Conservation (phyloP, 1,140 invertebrate species). For the Drosophila insularis region DNA sequence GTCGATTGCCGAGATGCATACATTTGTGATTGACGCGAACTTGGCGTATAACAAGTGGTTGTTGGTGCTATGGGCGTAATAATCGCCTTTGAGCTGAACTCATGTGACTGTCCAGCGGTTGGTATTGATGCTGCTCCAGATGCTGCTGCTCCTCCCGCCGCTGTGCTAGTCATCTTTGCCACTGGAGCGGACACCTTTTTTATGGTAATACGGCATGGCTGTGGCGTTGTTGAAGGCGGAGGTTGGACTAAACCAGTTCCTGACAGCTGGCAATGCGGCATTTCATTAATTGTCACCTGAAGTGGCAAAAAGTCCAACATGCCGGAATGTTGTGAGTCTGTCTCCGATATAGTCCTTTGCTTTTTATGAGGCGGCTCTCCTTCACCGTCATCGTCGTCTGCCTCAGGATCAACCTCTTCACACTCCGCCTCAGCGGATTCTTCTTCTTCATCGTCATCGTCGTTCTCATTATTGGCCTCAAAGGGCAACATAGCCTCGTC, state of each 20-base stretch:
- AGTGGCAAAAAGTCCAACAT: constrained; percentile 63
- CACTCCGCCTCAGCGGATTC: constrained; percentile 26
- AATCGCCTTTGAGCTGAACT: constrained; percentile 66
- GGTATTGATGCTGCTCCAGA: background rate
- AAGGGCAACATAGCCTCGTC: constrained; percentile 50
- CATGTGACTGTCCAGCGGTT: constrained; percentile 23
- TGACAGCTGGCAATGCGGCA: constrained; percentile 39
- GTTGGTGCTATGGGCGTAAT: constrained; percentile 58
- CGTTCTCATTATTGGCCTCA: constrained; percentile 13
- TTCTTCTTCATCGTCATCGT: constrained; percentile 29
- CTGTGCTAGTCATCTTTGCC: constrained; percentile 19
- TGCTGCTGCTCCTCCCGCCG: background rate
- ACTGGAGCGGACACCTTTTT: constrained; percentile 57
- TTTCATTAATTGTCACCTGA: constrained; percentile 68
- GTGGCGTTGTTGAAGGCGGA: constrained; percentile 23
- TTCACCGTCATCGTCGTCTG: constrained; percentile 13
- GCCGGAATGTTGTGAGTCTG: constrained; percentile 68
- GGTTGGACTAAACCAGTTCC: constrained; percentile 14
- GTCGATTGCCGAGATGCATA: constrained; percentile 32
- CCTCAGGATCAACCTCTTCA: constrained; percentile 9
- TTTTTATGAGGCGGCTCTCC: constrained; percentile 46
- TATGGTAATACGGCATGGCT: constrained; percentile 70
- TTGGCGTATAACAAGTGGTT: constrained; percentile 23
- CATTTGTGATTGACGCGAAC: constrained; percentile 29
- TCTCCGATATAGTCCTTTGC: constrained; percentile 53